Percentiles rank a stretch among this genome's conserved stretches.
These are phyloP conservation scores for Sebastes matsubarae DNA, from an alignment of 2,797 vertebrate species.

Conservation along the genomic window DNA sequence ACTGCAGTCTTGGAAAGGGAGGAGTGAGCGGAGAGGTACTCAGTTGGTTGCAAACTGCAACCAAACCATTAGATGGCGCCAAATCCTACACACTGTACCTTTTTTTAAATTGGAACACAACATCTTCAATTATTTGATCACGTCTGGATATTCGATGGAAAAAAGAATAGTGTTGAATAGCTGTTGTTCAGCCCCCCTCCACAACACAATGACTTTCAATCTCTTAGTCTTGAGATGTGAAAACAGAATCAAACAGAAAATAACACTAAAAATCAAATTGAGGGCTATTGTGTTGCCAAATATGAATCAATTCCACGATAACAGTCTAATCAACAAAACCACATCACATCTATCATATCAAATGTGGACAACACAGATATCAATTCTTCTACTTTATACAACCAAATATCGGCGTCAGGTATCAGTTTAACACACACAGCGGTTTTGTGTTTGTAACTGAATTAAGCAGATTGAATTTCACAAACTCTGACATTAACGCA, in stretches of 20 bases:
- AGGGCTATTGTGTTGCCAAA: neutral
- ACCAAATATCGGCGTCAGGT: neutral
- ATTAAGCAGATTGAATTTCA: slow-evolving; percentile 2
- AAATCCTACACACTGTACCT: neutral
- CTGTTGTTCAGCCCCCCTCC: too few species aligned
- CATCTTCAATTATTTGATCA: too few species aligned
- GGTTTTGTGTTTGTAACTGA: neutral
- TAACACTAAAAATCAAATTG: neutral
- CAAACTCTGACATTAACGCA: neutral
- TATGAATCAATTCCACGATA: neutral
- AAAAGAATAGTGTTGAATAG: too few species aligned
- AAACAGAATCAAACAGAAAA: neutral
- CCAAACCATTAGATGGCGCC: accelerated
- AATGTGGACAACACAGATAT: neutral
- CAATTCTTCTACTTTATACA: neutral
- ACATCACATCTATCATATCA: neutral
- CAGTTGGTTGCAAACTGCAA: neutral
- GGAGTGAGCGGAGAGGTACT: neutral
- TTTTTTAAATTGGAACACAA: neutral
- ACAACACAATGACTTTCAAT: accelerated
- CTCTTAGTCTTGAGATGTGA: too few species aligned
- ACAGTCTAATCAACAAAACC: neutral
- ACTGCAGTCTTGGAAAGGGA: accelerated
- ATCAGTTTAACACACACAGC: neutral
- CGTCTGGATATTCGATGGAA: too few species aligned